Evolutionary conservation across 30 jellyfish, hydroid and myxozoan genomes (phyloP).

Genomic region (Catostylus mosaicus): DNA sequence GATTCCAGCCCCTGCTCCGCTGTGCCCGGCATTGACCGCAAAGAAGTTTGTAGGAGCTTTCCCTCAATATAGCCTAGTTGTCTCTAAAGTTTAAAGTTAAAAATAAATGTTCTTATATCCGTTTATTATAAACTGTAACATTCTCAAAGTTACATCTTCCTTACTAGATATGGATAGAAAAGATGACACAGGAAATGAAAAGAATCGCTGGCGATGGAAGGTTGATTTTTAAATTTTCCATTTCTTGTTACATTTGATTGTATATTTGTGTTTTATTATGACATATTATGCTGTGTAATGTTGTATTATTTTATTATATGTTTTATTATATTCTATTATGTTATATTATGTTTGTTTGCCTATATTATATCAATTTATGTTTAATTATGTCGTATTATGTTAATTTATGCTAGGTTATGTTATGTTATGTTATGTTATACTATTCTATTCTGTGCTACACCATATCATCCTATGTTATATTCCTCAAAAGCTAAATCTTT

Average conservation of each 20-base stretch:
- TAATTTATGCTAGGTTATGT: neutral
- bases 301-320: neutral
- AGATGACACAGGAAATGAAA: conserved; percentile 34
- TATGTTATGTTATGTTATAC: neutral
- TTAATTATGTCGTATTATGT: neutral
- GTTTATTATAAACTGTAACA: no score
- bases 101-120: neutral
- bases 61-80: neutral
- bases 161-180: conserved; percentile 39
- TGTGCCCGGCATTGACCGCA: neutral
- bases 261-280: no score
- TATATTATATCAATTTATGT: neutral
- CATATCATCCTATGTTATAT: neutral
- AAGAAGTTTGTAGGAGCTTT: neutral
- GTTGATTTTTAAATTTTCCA: neutral
- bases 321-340: neutral
- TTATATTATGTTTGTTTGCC: neutral
- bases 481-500: neutral
- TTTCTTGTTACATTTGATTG: no score
- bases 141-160: neutral
- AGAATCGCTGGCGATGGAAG: conserved; percentile 63
- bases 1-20: neutral
- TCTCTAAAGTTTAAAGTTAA: neutral
- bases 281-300: no score
- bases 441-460: no score